phyloP scores from a whole-genome alignment of 2,797 vertebrate species.

The Toxotes lorentzi region DNA sequence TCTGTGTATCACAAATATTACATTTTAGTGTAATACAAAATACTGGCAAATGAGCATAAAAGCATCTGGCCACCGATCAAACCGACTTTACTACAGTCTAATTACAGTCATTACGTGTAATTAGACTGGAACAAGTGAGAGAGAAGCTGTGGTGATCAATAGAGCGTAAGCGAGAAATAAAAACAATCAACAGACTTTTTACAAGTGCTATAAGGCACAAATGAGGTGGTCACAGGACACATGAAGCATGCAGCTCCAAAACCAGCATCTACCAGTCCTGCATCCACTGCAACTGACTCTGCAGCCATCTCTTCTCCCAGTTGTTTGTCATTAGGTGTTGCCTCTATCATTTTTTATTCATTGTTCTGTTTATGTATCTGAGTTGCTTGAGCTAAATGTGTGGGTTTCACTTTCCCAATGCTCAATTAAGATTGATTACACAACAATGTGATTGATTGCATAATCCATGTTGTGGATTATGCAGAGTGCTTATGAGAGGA shows the following conservation, averaged over 20 bases:
- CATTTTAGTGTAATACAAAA: neutral
- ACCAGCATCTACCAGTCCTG: conserved; percentile 7
- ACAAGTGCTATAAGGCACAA: conserved; percentile 1
- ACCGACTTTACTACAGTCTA: conserved; percentile 8
- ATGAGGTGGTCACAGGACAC: conserved; percentile 12
- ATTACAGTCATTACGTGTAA: conserved; percentile 6
- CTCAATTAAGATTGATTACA: conserved; percentile 51
- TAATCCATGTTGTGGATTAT: conserved; percentile 54
- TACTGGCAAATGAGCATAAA: neutral
- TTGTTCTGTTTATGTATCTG: conserved; percentile 41
- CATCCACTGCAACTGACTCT: conserved; percentile 20
- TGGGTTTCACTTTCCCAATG: conserved; percentile 55
- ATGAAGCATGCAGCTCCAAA: conserved; percentile 7
- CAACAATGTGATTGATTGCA: conserved; percentile 41
- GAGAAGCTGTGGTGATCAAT: conserved; percentile 12
- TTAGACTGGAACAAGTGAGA: conserved; percentile 10
- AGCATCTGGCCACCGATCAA: conserved; percentile 31
- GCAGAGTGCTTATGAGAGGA: conserved; percentile 37
- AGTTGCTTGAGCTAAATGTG: conserved; percentile 42
- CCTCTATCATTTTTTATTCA: conserved; percentile 41
- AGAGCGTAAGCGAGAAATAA: neutral
- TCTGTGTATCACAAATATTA: neutral
- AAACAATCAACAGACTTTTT: neutral
- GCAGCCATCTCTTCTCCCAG: conserved; percentile 33
- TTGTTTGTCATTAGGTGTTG: conserved; percentile 36